These are phyloP conservation scores for Falco concolor DNA, from an alignment of 2,797 vertebrate species.

Conservation along the genomic window DNA sequence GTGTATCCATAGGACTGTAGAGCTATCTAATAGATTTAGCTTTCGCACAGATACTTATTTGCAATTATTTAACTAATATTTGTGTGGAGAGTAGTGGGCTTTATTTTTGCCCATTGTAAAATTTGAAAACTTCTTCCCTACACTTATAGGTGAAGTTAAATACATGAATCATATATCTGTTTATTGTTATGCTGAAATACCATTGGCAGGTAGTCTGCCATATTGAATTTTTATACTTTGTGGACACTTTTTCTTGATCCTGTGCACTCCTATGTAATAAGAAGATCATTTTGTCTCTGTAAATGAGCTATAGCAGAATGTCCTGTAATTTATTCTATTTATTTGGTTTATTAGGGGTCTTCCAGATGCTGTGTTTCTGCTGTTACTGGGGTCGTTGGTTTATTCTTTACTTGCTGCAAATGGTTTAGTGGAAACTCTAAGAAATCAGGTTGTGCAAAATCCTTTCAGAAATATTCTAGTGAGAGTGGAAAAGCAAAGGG, in stretches of 20 bases:
- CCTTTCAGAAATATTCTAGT: background rate
- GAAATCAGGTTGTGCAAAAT: background rate
- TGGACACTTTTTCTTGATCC: background rate
- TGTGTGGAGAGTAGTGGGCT: background rate
- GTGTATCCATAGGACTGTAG: background rate
- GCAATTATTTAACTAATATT: background rate
- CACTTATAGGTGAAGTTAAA: background rate
- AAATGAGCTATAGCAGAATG: background rate
- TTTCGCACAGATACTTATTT: background rate
- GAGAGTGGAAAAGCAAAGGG: background rate
- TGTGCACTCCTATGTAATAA: background rate
- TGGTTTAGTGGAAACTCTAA: background rate
- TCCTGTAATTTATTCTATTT: background rate
- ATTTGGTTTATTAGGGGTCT: background rate
- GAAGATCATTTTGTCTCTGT: background rate
- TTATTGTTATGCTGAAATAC: background rate
- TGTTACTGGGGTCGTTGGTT: background rate
- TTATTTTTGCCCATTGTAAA: background rate
- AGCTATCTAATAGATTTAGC: background rate
- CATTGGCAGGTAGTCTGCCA: rapidly evolving
- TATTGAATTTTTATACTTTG: background rate
- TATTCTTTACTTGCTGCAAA: background rate
- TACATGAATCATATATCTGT: background rate
- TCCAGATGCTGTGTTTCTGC: background rate
- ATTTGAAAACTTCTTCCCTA: background rate